These are phyloP conservation scores for Hermaeophaga mercurialis DNA, from an alignment of 2,888 invertebrate genomes.

Conservation along the genomic window DNA sequence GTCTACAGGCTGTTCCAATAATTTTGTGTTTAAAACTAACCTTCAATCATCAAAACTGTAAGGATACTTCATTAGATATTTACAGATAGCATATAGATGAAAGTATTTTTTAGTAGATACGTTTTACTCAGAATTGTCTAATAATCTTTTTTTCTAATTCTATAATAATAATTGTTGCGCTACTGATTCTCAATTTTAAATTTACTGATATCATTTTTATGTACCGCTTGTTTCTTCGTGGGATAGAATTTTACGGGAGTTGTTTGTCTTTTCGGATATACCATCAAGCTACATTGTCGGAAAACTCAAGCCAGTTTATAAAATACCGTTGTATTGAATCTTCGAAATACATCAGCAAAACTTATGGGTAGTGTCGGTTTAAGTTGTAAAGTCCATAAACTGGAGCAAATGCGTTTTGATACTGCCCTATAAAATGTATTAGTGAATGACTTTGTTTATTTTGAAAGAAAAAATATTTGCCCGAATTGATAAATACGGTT, in stretches of 20 bases:
- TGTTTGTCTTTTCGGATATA: slow-evolving; percentile 21
- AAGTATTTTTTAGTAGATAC: too few relatives aligned
- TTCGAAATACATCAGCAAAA: slow-evolving; percentile 16
- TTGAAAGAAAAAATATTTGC: too few relatives aligned
- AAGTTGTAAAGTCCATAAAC: slow-evolving; percentile 16
- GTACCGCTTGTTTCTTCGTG: slow-evolving; percentile 22
- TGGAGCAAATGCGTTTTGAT: slow-evolving; percentile 18
- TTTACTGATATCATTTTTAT: slow-evolving; percentile 27
- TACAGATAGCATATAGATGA: too few relatives aligned
- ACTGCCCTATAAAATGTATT: neutral
- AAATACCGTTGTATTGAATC: slow-evolving; percentile 21
- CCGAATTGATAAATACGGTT: too few relatives aligned
- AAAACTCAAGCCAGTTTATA: slow-evolving; percentile 19
- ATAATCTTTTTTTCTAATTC: too few relatives aligned
- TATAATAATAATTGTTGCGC: too few relatives aligned
- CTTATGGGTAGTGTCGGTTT: slow-evolving; percentile 18
- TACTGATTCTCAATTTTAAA: slow-evolving; percentile 9
- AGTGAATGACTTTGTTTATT: neutral
- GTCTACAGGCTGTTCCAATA: too few relatives aligned
- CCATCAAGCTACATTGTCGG: slow-evolving; percentile 21
- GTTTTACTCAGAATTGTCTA: too few relatives aligned
- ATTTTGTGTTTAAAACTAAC: too few relatives aligned
- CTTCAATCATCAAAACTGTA: too few relatives aligned
- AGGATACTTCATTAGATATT: too few relatives aligned
- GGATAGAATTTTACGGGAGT: slow-evolving; percentile 20